Evolutionary conservation across 1,140 invertebrate species (phyloP).

Genomic region (Dermatophagoides farinae): DNA sequence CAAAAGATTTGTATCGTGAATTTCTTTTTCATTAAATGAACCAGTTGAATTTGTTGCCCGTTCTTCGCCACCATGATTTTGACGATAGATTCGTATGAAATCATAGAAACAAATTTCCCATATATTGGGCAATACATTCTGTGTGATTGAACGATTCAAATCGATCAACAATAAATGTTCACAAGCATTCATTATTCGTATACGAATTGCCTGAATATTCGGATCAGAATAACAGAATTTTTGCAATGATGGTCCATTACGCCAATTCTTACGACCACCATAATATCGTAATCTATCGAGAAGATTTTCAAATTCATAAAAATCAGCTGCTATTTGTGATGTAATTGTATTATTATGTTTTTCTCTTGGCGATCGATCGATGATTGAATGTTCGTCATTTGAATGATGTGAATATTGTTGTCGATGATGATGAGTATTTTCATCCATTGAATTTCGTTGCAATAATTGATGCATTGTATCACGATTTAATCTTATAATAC

Average conservation of each 20-base stretch:
- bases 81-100: background rate
- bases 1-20: background rate
- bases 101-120: slow-evolving; percentile 1
- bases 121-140: background rate
- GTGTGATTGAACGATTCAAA: background rate
- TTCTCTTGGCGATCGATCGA: background rate
- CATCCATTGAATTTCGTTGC: background rate
- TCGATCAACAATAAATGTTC: background rate
- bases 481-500: background rate
- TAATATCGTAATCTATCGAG: background rate
- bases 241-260: background rate
- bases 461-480: background rate
- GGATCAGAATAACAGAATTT: background rate
- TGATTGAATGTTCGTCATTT: background rate
- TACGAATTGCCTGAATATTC: background rate
- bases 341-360: background rate
- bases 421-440: background rate
- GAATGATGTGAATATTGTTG: background rate
- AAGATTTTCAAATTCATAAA: background rate
- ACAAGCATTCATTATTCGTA: background rate
- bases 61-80: background rate
- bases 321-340: background rate
- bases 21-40: no score
- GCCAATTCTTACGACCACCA: background rate
- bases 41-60: no score